Percentiles rank a stretch among this genome's conserved stretches.
phyloP scores from a whole-genome alignment of 2,797 vertebrate genomes.

The Lophius americanus region DNA sequence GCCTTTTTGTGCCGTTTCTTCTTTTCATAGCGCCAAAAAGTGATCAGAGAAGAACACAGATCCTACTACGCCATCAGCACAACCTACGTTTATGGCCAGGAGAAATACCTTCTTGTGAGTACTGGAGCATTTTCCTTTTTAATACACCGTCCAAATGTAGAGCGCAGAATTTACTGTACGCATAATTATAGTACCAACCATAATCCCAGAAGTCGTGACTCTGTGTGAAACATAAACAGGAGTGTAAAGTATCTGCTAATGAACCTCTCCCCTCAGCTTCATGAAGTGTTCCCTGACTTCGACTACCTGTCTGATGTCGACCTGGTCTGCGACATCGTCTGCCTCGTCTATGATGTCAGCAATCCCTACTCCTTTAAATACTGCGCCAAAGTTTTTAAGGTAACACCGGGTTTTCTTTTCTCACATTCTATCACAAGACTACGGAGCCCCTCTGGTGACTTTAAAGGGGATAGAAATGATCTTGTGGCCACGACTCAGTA shows the following conservation, averaged over 20 bases:
- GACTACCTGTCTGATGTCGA: constrained; percentile 91
- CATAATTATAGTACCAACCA: no score
- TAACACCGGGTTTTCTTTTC: constrained; percentile 38
- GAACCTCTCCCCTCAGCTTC: constrained; percentile 80
- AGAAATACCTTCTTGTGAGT: constrained; percentile 97
- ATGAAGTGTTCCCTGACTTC: constrained; percentile 89
- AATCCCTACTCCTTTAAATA: constrained; percentile 95
- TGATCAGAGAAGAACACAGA: constrained; percentile 89
- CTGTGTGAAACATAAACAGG: no score
- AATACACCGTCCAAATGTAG: background rate
- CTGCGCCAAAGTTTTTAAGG: constrained; percentile 95
- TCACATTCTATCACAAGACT: background rate
- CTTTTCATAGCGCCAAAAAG: constrained; percentile 83
- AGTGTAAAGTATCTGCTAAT: background rate
- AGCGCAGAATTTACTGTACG: no score
- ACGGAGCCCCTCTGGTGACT: no score
- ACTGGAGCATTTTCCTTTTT: background rate
- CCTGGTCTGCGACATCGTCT: constrained; percentile 90
- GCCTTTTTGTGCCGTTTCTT: background rate
- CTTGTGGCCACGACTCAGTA: no score
- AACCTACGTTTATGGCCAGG: constrained; percentile 94
- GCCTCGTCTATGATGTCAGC: constrained; percentile 93
- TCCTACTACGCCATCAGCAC: constrained; percentile 95
- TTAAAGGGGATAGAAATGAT: no score
- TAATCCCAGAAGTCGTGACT: no score